Base-by-base conservation (phyloP, 2,797 vertebrate genomes). In the Myoxocephalus aenaeus region DNA sequence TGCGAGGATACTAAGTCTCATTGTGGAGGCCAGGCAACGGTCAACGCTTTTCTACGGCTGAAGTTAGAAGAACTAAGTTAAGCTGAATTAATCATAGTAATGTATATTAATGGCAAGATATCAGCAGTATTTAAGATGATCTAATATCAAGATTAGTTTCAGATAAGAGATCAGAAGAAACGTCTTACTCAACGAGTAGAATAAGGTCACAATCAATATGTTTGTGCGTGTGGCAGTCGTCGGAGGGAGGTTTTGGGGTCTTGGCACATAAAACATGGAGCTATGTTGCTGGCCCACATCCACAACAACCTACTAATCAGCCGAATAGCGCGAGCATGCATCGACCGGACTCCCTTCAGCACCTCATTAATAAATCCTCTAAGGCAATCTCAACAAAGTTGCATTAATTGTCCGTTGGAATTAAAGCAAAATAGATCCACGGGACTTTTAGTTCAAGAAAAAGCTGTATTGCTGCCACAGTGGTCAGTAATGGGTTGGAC, bases 221-320 rank as follows among this genome's bases (percentile, higher is more conserved):
- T 54, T 3, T 42, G 6, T 57, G 57, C 9, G 6, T 38, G 40
- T 42, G 2, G 8, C 3, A 1, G n/a, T 15, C 13, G 29, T 34
- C 32, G 29, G 7, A 20, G 42, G 7, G n/a, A 34, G 8, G n/a
- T 46, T 74, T 50, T 7, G 32, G 32, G 38, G 54, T 62, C 67
- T 65, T 7, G 20, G n/a, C 65, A 68, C 48, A 77, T 56, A 44
- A 9, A 40, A 9, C 22, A 38, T 46, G 22, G 14, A 70, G 25
- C 29, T 77, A 65, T 56, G 46, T 64, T 72, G 18, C 53, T 71
- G 44, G 38, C 22, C 29, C 14, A 29, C 34, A 70, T 56, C 42
- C 75, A 80, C 61, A 84, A 69, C 73, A 79, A 42, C 36, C 65
- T n/a, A 81, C 86, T 81, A 80, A 87, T 89, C 76, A 64, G 68